Evolutionary conservation across 2,888 invertebrate species (phyloP).

Genomic region (Hydriomena furcata): DNA sequence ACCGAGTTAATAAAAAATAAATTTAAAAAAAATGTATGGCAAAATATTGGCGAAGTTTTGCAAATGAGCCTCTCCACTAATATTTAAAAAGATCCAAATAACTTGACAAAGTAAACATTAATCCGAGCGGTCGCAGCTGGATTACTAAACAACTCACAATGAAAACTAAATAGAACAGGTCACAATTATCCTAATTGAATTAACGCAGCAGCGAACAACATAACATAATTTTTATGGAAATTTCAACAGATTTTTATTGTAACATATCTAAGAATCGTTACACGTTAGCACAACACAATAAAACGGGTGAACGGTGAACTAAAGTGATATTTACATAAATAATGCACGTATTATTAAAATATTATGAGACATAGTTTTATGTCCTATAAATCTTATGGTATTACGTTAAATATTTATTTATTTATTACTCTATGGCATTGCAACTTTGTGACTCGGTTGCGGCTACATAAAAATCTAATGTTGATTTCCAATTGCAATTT

Average conservation of each 20-base stretch:
- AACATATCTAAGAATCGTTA: conserved; percentile 22
- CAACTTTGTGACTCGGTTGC: conserved; percentile 75
- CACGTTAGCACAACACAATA: conserved; percentile 34
- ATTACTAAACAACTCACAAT: conserved; percentile 39
- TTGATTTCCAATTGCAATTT: conserved; percentile 3
- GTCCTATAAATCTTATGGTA: conserved; percentile 48
- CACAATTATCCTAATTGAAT: conserved; percentile 28
- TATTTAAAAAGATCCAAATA: conserved; percentile 66
- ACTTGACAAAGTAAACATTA: conserved; percentile 48
- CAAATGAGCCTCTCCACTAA: conserved; percentile 59
- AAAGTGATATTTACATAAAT: conserved; percentile 71
- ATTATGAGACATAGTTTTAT: conserved; percentile 56
- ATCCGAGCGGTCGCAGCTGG: neutral
- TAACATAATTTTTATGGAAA: conserved; percentile 43
- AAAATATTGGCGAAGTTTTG: conserved; percentile 79
- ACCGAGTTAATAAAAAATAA: conserved; percentile 60
- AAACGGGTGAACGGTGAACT: conserved; percentile 41
- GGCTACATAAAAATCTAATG: conserved; percentile 43
- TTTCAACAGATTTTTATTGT: conserved; percentile 31
- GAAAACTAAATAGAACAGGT: conserved; percentile 32
- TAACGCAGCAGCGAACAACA: conserved; percentile 41
- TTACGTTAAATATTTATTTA: conserved; percentile 57
- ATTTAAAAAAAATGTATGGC: conserved; percentile 70
- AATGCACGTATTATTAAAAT: conserved; percentile 68
- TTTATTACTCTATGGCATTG: conserved; percentile 69